Evolutionary conservation across 2,888 invertebrate genomes (phyloP).

Genomic region (Tetheella fluctuosa): DNA sequence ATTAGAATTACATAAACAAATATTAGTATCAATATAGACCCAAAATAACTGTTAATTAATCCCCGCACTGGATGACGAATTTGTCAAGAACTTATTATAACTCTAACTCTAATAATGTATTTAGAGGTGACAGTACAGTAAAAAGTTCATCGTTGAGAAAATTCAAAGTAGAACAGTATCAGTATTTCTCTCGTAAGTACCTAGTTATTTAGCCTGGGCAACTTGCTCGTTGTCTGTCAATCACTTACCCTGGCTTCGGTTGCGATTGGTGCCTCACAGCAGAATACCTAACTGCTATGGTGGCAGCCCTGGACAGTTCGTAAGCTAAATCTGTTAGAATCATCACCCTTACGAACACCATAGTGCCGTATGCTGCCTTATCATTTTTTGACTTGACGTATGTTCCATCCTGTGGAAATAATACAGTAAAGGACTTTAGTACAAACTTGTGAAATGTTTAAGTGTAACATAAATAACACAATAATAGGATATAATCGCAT

Average conservation of each 20-base stretch:
- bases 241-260: constrained; percentile 87
- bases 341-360: constrained; percentile 95
- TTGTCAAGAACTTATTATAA: too few relatives aligned
- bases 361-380: constrained; percentile 93
- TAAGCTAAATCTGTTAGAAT: constrained; percentile 89
- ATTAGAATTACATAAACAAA: too few relatives aligned
- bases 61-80: too few relatives aligned
- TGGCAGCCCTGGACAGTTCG: constrained; percentile 90
- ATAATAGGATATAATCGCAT: neutral
- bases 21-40: too few relatives aligned
- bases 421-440: neutral
- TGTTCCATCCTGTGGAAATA: constrained; percentile 87
- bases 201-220: too few relatives aligned
- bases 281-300: constrained; percentile 95
- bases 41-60: too few relatives aligned
- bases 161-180: too few relatives aligned
- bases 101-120: too few relatives aligned
- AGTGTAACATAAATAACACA: neutral
- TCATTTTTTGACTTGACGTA: constrained; percentile 91
- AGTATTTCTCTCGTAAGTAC: too few relatives aligned
- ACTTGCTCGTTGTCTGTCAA: too few relatives aligned
- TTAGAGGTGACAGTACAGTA: too few relatives aligned
- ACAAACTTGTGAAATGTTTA: neutral
- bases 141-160: too few relatives aligned
- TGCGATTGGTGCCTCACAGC: constrained; percentile 95